phyloP scores from a whole-genome alignment of 2,113 vertebrate genomes.

The Microcebus jonahi region DNA sequence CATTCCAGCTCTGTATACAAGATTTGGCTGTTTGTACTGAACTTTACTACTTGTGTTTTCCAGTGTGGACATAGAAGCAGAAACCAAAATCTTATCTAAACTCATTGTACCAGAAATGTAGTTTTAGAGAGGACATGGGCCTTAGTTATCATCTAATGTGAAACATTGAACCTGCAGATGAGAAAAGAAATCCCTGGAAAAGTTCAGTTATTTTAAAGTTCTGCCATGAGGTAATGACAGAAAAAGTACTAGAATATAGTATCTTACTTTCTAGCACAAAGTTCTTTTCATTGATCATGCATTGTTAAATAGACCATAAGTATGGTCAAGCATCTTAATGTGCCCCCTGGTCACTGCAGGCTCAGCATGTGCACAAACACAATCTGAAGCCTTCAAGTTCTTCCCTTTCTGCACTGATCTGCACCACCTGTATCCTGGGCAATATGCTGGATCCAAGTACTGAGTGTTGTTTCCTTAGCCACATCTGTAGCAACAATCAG shows the following conservation, averaged over 20 bases:
- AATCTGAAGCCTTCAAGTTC: not conserved
- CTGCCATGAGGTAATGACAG: not conserved
- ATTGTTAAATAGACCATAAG: not conserved
- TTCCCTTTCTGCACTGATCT: not conserved
- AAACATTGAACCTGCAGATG: not conserved
- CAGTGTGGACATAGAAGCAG: not conserved
- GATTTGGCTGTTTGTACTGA: constrained; percentile 1
- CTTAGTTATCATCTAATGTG: not conserved
- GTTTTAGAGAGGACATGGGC: not conserved
- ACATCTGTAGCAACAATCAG: not conserved
- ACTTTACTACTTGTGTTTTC: constrained; percentile 29
- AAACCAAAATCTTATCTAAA: constrained; percentile 16
- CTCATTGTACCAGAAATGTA: not conserved
- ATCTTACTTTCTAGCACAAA: not conserved
- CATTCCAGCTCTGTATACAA: not conserved
- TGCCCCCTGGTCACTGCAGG: not conserved
- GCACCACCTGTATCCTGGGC: not conserved
- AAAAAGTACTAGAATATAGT: not conserved
- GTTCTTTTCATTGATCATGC: not conserved
- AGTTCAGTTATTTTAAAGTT: not conserved
- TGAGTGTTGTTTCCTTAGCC: not conserved
- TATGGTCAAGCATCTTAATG: not conserved
- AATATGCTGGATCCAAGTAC: not conserved
- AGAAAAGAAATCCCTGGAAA: not conserved
- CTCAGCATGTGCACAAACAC: not conserved